Conservation (phyloP, 2,797 vertebrate genomes). For the Mergus octosetaceus region DNA sequence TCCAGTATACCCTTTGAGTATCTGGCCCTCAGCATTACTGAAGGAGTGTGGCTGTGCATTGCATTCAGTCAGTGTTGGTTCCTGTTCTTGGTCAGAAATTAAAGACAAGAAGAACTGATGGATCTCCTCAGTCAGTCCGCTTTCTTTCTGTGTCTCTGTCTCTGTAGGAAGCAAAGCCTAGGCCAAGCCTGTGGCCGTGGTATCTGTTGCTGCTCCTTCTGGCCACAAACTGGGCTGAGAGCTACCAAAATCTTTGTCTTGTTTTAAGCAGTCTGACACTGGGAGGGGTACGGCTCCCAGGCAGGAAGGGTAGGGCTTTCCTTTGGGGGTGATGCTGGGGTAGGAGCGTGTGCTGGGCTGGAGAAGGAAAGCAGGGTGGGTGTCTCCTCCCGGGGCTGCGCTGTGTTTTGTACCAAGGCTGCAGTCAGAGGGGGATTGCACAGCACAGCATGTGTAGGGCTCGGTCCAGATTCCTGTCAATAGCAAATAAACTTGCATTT, state of each 20-base stretch:
- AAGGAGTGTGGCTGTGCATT: neutral
- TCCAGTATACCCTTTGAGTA: neutral
- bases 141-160: neutral
- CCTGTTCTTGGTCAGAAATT: neutral
- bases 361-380: neutral
- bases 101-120: neutral
- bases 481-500: constrained; percentile 1
- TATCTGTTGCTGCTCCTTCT: neutral
- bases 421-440: neutral
- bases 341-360: neutral
- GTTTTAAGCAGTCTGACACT: neutral
- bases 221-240: neutral
- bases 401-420: neutral
- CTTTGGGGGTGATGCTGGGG: neutral
- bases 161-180: neutral
- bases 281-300: neutral
- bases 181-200: neutral
- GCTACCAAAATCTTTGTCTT: neutral
- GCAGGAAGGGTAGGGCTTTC: neutral
- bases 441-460: neutral
- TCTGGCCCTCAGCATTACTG: neutral
- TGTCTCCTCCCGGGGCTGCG: neutral
- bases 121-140: neutral
- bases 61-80: neutral
- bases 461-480: constrained; percentile 6